A percentile compares a stretch with the other conserved stretches of the same genome.
phyloP scores from a whole-genome alignment of 2,888 invertebrate genomes.

The Cabera pusaria region DNA sequence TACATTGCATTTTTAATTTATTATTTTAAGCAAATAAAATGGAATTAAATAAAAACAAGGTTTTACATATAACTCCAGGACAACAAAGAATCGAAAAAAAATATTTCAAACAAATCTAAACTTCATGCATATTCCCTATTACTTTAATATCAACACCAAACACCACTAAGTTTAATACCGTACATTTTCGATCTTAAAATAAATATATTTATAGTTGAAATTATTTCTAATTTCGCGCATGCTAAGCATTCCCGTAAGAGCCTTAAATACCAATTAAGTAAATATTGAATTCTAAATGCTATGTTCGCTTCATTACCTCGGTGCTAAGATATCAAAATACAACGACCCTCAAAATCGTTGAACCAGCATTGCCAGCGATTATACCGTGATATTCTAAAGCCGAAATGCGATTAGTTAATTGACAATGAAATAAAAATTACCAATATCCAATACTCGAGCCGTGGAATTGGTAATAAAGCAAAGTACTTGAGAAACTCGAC shows the following conservation, averaged over 20 bases:
- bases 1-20: too few relatives aligned
- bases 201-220: neutral
- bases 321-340: slow-evolving; percentile 22
- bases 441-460: slow-evolving; percentile 41
- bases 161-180: too few relatives aligned
- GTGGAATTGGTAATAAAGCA: slow-evolving; percentile 63
- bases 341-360: slow-evolving; percentile 29
- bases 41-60: too few relatives aligned
- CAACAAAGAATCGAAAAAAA: too few relatives aligned
- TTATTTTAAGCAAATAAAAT: too few relatives aligned
- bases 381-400: slow-evolving; percentile 34
- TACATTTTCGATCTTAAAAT: too few relatives aligned
- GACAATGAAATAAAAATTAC: slow-evolving; percentile 43
- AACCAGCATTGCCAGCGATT: slow-evolving; percentile 33
- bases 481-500: slow-evolving; percentile 50
- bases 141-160: too few relatives aligned
- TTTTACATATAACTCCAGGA: too few relatives aligned
- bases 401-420: slow-evolving; percentile 44
- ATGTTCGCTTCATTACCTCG: slow-evolving; percentile 11
- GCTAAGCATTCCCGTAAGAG: neutral
- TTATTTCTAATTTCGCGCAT: slow-evolving; percentile 4
- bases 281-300: slow-evolving; percentile 27
- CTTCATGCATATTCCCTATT: too few relatives aligned
- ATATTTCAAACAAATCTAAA: too few relatives aligned
- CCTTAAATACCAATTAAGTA: slow-evolving; percentile 11